Evolutionary conservation across 2,888 invertebrate species (phyloP).

Genomic region (Macaria notata): DNA sequence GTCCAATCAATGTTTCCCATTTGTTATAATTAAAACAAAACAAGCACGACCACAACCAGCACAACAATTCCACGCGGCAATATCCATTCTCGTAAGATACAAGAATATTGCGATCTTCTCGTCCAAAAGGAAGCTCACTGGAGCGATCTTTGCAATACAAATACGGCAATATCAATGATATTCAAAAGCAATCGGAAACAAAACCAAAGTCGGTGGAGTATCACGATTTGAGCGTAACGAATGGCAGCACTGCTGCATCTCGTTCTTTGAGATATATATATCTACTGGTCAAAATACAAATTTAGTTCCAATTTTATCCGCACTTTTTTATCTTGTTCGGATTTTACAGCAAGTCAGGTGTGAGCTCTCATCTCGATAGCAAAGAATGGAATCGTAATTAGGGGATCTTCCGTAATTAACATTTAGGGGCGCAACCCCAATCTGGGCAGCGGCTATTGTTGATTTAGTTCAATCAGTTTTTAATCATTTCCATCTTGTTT

Average conservation of each 20-base stretch:
- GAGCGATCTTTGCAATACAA: background rate
- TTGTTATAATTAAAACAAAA: too few relatives aligned
- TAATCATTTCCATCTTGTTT: slow-evolving; percentile 42
- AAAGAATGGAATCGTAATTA: slow-evolving; percentile 66
- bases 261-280: too few relatives aligned
- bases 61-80: slow-evolving; percentile 47
- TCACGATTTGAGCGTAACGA: too few relatives aligned
- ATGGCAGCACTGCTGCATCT: too few relatives aligned
- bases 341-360: slow-evolving; percentile 63
- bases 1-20: too few relatives aligned
- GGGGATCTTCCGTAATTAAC: slow-evolving; percentile 72
- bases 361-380: slow-evolving; percentile 57
- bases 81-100: slow-evolving; percentile 37
- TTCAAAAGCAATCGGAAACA: slow-evolving; percentile 60
- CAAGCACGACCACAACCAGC: too few relatives aligned
- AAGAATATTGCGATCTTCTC: slow-evolving; percentile 56
- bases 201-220: slow-evolving; percentile 43
- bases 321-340: too few relatives aligned
- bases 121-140: background rate
- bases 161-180: slow-evolving; percentile 66
- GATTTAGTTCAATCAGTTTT: slow-evolving; percentile 62
- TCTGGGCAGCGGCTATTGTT: slow-evolving; percentile 51
- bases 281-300: too few relatives aligned
- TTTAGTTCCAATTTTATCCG: too few relatives aligned
- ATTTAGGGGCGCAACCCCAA: slow-evolving; percentile 72